These are phyloP conservation scores for Echiichthys vipera DNA, from an alignment of 2,797 vertebrate genomes.

Conservation along the genomic window DNA sequence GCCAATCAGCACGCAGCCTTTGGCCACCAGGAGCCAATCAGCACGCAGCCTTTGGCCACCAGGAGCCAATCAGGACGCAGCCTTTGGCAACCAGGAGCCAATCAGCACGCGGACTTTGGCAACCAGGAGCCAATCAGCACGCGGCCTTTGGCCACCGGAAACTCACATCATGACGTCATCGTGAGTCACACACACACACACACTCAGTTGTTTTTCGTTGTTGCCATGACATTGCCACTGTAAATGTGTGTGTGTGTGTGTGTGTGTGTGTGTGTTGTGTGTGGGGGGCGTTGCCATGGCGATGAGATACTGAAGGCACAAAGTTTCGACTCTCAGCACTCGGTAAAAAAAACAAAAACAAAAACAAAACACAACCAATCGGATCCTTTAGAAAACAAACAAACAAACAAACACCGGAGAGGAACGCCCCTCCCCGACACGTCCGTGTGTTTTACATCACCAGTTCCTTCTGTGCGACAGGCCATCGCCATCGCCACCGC, in stretches of 20 bases:
- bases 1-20: too few relatives aligned
- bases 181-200: too few relatives aligned
- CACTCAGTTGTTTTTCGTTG: too few relatives aligned
- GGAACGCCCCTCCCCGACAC: conserved; percentile 61
- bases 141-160: too few relatives aligned
- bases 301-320: conserved; percentile 79
- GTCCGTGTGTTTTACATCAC: conserved; percentile 42
- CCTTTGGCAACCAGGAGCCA: too few relatives aligned
- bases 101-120: too few relatives aligned
- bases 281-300: conserved; percentile 69
- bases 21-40: too few relatives aligned
- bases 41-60: too few relatives aligned
- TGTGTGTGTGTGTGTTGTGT: conserved; percentile 32
- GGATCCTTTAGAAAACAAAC: conserved; percentile 65
- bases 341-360: conserved; percentile 47
- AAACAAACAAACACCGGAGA: conserved; percentile 44
- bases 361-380: conserved; percentile 64
- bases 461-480: conserved; percentile 38
- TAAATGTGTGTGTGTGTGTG: conserved; percentile 6
- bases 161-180: conserved; percentile 14
- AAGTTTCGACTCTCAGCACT: conserved; percentile 81
- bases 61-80: too few relatives aligned
- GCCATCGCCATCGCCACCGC: conserved; percentile 9
- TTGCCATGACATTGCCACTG: too few relatives aligned
- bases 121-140: too few relatives aligned